Percentiles rank a stretch among this genome's conserved stretches.
Conservation (phyloP, 2,888 invertebrate genomes). For the Dryococelus australis region DNA sequence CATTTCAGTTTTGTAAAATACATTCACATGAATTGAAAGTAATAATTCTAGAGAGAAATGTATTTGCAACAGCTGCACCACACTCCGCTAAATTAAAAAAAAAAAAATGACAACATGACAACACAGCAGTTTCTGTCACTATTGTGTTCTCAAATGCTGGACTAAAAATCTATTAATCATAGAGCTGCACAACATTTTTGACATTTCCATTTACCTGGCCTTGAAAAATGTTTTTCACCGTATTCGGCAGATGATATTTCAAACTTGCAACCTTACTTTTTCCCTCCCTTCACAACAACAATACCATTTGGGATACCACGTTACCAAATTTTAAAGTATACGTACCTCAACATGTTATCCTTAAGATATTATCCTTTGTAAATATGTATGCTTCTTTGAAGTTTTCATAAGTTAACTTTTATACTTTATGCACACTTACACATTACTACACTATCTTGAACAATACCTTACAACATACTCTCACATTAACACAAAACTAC, state of each 20-base stretch:
- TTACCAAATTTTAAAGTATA: neutral
- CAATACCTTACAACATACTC: neutral
- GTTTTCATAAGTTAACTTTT: neutral
- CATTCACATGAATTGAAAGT: neutral
- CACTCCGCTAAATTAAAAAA: neutral
- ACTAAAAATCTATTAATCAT: slow-evolving; percentile 1
- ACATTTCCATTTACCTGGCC: neutral
- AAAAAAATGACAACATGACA: neutral
- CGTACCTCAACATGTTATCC: neutral
- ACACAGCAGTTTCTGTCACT: neutral
- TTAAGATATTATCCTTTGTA: neutral
- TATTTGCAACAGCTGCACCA: neutral
- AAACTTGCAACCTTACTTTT: neutral
- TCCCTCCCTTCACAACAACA: neutral
- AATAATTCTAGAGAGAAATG: neutral
- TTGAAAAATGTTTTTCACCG: neutral
- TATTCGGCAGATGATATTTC: neutral
- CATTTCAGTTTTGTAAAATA: neutral
- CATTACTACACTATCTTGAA: neutral
- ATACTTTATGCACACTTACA: neutral
- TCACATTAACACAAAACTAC: neutral
- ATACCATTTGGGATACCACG: neutral
- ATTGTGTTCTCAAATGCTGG: neutral
- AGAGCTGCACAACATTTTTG: neutral
- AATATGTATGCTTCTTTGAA: neutral